Evolutionary conservation across 2,888 invertebrate species (phyloP), one percentile per base, ranked within the genome.

Genomic region (Cataglyphis albicans): DNA sequence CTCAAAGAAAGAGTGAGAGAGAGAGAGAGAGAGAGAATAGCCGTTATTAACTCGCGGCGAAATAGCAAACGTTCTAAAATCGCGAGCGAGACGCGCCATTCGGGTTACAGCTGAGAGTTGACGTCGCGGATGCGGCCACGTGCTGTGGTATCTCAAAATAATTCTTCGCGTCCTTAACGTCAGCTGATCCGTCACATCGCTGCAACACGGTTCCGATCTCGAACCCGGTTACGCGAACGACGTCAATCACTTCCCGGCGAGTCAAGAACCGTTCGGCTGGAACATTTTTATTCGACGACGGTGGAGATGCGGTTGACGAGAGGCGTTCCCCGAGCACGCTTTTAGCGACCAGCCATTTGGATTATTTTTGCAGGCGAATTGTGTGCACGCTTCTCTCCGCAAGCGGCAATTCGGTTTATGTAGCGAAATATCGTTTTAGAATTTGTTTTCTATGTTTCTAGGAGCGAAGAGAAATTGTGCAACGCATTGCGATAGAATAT

Each of bases 141-240:
- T 86, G 87, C 75, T 52, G 15, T 82, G 59, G 9, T 18, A 72
- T 89, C 86, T 81, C 61, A 83, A 88, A 89, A 89, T 88, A 89
- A 88, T 83, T 84, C 21, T 48, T 48, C 35, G 9, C 61, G 82
- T 82, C 57, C 57, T 72, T 64, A 80, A 82, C 84, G 84, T 67
- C 86, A 82, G 52, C 12, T 35, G 38, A n/a, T 3, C 7, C 74
- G 41, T 44, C 59, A 15, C 41, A 78, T 75, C 38, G 70, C 35
- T 48, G 70, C 55, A 57, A 57, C n/a, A 18, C 72, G 25, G 65
- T 75, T 84, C 81, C 68, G 83, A 89, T 89, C 82, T 73, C 87
- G 83, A 84, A 84, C 81, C 82, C 81, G 86, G 84, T 89, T 89
- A 84, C 87, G 75, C 52, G 82, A 25, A 82, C 81, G 81, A 83